These are phyloP conservation scores for Noctua janthe DNA, from an alignment of 2,888 invertebrate species.

Conservation along the genomic window DNA sequence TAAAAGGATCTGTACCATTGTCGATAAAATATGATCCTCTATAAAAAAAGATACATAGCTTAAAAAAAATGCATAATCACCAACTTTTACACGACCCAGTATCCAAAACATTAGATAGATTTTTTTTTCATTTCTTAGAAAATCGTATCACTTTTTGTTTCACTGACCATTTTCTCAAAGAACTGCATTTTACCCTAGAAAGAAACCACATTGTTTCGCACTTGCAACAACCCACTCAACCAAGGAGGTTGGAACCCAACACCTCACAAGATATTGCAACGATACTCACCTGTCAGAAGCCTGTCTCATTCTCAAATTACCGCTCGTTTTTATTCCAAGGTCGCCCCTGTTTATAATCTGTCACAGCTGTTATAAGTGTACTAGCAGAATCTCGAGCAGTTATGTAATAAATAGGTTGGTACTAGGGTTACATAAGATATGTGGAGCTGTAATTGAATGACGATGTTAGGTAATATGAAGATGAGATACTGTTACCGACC, in stretches of 20 bases:
- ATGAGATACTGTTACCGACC: constrained; percentile 7
- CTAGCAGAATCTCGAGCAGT: constrained; percentile 21
- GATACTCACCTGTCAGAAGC: constrained; percentile 19
- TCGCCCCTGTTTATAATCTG: constrained; percentile 26
- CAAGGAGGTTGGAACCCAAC: constrained; percentile 30
- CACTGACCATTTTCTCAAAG: background rate
- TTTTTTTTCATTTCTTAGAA: background rate
- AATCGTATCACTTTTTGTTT: background rate
- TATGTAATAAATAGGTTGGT: constrained; percentile 45
- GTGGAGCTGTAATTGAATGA: constrained; percentile 33
- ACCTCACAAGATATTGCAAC: constrained; percentile 15
- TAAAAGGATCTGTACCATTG: no score
- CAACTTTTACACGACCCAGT: background rate
- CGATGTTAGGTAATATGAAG: constrained; percentile 38
- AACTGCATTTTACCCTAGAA: background rate
- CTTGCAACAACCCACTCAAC: background rate
- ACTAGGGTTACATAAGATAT: constrained; percentile 27
- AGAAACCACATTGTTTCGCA: background rate
- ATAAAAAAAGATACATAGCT: background rate
- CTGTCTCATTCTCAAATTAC: constrained; percentile 49
- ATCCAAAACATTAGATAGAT: background rate
- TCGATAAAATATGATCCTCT: no score
- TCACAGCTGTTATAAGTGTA: constrained; percentile 18
- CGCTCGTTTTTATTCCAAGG: constrained; percentile 52
- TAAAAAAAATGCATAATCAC: background rate